Percentiles rank a stretch among this genome's conserved stretches.
Conservation (phyloP, 1,140 invertebrate genomes). For the Carposina sasakii region DNA sequence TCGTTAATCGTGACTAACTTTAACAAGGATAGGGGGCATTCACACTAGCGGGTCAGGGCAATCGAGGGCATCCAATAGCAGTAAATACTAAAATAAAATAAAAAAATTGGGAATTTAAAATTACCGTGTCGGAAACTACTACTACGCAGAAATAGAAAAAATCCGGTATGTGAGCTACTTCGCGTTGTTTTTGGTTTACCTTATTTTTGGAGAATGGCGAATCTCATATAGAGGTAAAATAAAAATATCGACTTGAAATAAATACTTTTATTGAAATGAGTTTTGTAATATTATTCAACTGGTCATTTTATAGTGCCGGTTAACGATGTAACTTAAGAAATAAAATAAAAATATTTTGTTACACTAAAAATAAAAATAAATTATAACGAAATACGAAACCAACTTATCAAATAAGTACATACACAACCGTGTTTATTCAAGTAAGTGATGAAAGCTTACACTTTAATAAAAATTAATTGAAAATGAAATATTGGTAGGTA, state of each 20-base stretch:
- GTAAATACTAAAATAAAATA: conserved; percentile 48
- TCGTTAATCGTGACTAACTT: conserved; percentile 61
- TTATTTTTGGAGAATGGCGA: conserved; percentile 1
- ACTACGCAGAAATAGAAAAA: conserved; percentile 50
- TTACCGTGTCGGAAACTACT: conserved; percentile 59
- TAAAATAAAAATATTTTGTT: conserved; percentile 42
- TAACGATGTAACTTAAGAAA: conserved; percentile 60
- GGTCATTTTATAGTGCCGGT: conserved; percentile 61
- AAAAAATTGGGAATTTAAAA: conserved; percentile 37
- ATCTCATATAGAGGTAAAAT: conserved; percentile 35
- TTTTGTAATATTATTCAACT: conserved; percentile 49
- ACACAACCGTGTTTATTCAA: conserved; percentile 66
- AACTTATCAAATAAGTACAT: conserved; percentile 69
- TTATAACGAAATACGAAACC: conserved; percentile 50
- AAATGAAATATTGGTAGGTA: conserved; percentile 28
- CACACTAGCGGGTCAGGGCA: conserved; percentile 63
- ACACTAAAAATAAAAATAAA: conserved; percentile 58
- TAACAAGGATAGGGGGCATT: conserved; percentile 63
- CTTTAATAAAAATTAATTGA: conserved; percentile 31
- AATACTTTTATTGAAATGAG: conserved; percentile 68
- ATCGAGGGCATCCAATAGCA: conserved; percentile 67
- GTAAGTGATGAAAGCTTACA: conserved; percentile 41
- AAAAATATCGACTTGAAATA: conserved; percentile 61
- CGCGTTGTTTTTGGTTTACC: conserved; percentile 30
- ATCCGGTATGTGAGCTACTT: conserved; percentile 68